Evolutionary conservation across 1,140 invertebrate species (phyloP).

Genomic region (Cotesia glomerata): DNA sequence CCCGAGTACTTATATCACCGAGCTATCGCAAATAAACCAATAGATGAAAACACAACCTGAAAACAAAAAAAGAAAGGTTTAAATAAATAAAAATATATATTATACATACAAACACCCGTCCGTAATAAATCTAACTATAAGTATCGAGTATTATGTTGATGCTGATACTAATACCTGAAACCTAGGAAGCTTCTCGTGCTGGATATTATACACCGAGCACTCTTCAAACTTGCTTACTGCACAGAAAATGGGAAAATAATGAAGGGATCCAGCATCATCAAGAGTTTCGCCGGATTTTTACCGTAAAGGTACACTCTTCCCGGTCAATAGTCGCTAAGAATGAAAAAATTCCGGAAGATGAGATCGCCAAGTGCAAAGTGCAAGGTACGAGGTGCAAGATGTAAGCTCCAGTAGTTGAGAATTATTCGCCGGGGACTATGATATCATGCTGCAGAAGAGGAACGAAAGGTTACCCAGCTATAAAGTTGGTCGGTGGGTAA

Average conservation of each 20-base stretch:
- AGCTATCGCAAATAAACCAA: not conserved
- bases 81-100: not conserved
- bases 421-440: not conserved
- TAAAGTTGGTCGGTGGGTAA: not conserved
- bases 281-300: too few species aligned
- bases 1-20: slow-evolving; percentile 2
- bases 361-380: slow-evolving; percentile 3
- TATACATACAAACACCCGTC: too few species aligned
- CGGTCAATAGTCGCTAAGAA: not conserved
- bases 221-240: too few species aligned
- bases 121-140: too few species aligned
- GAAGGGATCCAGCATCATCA: too few species aligned
- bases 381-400: slow-evolving; percentile 24
- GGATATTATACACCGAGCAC: not conserved
- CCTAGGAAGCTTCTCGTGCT: not conserved
- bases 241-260: too few species aligned
- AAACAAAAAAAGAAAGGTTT: not conserved
- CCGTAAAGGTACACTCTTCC: too few species aligned
- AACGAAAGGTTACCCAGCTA: not conserved
- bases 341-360: not conserved
- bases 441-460: not conserved
- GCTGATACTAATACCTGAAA: not conserved
- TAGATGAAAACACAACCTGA: not conserved
- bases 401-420: slow-evolving; percentile 14
- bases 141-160: too few species aligned